A percentile compares a stretch with the other conserved stretches of the same genome.
These are phyloP conservation scores for Chydorus sphaericus DNA, from an alignment of 2,888 invertebrate genomes.

Conservation along the genomic window DNA sequence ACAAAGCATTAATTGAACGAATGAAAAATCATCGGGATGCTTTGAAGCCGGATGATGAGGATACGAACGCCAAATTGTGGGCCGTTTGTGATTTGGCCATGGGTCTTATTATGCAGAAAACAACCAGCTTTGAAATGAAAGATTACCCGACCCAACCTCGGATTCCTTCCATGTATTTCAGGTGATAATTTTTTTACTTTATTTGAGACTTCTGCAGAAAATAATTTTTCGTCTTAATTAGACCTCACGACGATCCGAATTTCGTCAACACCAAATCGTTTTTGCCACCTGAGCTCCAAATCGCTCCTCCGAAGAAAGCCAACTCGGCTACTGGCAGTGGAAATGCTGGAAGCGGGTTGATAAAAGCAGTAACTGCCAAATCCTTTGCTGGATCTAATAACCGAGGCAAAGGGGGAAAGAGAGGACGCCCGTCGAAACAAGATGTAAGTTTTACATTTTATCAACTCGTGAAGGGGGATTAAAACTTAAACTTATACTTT, in stretches of 20 bases:
- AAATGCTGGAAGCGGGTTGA: not conserved
- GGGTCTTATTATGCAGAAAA: slow-evolving; percentile 74
- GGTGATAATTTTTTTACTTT: slow-evolving; percentile 28
- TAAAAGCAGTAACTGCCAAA: not conserved
- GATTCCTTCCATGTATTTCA: slow-evolving; percentile 82
- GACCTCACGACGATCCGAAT: slow-evolving; percentile 34
- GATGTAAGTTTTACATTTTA: slow-evolving; percentile 7
- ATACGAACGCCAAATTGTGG: slow-evolving; percentile 86
- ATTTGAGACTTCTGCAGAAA: too few relatives aligned
- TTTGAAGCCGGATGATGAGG: slow-evolving; percentile 63
- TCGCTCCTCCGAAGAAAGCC: slow-evolving; percentile 30
- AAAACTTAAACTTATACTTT: not conserved
- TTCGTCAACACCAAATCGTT: slow-evolving; percentile 58
- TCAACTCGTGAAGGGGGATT: too few relatives aligned
- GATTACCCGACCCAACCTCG: slow-evolving; percentile 74
- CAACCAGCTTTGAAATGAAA: slow-evolving; percentile 72
- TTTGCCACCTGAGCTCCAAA: slow-evolving; percentile 63
- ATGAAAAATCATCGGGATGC: slow-evolving; percentile 92
- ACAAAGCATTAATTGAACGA: slow-evolving; percentile 78
- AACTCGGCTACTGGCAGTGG: not conserved
- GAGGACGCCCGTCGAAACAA: slow-evolving; percentile 8
- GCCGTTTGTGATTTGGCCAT: slow-evolving; percentile 89
- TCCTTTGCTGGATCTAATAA: not conserved
- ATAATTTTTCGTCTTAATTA: too few relatives aligned
- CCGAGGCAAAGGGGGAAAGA: not conserved